A percentile compares a stretch with the other conserved stretches of the same genome.
phyloP scores from a whole-genome alignment of 2,888 invertebrate species.

The Lasiommata megera region DNA sequence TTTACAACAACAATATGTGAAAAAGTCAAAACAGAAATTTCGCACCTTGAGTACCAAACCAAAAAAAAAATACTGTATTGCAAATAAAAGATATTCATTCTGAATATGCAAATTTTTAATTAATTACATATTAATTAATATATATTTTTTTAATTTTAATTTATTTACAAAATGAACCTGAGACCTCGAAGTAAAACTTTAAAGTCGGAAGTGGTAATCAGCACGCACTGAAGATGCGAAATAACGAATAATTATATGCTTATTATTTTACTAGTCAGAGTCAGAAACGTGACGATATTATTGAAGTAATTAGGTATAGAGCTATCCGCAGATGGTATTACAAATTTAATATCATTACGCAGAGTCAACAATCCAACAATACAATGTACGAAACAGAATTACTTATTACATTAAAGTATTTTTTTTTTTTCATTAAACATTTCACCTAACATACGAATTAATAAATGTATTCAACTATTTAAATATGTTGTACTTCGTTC shows the following conservation, averaged over 20 bases:
- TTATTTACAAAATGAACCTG: too few relatives aligned
- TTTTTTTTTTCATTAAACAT: constrained; percentile 6
- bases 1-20: background rate
- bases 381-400: constrained; percentile 6
- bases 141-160: too few relatives aligned
- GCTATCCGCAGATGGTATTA: background rate
- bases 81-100: too few relatives aligned
- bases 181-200: background rate
- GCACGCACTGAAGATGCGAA: background rate
- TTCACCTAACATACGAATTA: constrained; percentile 7
- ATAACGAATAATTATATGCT: background rate
- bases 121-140: too few relatives aligned
- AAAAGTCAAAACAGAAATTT: background rate
- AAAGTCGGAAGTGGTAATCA: background rate
- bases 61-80: too few relatives aligned
- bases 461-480: constrained; percentile 24
- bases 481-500: constrained; percentile 26
- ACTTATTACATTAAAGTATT: constrained; percentile 2
- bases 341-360: background rate
- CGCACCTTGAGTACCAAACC: background rate
- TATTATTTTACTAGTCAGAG: background rate
- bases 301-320: background rate
- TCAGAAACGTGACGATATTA: background rate
- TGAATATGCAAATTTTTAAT: too few relatives aligned
- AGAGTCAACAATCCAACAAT: constrained; percentile 5